Evolutionary conservation across 2,888 invertebrate genomes (phyloP).

Genomic region (Drosophila birchii): DNA sequence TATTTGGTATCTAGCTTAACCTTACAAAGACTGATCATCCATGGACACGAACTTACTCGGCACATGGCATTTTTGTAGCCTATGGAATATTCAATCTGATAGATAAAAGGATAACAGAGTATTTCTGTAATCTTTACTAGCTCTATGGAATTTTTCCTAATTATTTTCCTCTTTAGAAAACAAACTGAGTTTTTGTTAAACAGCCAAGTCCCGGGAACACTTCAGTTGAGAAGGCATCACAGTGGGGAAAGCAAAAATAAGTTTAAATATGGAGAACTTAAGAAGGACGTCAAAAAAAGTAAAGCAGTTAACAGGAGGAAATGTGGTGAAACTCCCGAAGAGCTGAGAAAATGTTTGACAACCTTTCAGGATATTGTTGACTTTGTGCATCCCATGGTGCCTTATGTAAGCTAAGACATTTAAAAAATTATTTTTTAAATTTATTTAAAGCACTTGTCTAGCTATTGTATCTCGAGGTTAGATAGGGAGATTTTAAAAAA

Average conservation of each 20-base stretch:
- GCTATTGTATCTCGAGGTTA: background rate
- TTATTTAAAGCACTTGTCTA: background rate
- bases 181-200: background rate
- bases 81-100: no score
- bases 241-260: no score
- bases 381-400: conserved; percentile 5
- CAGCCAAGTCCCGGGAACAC: background rate
- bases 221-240: background rate
- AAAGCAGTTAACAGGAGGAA: background rate
- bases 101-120: background rate
- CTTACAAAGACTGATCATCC: background rate
- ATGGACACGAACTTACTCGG: background rate
- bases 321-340: background rate
- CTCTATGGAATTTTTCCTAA: background rate
- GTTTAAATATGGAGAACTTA: background rate
- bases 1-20: background rate
- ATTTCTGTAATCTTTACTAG: background rate
- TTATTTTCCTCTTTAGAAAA: background rate
- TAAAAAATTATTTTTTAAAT: background rate
- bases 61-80: background rate
- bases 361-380: conserved; percentile 17
- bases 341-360: conserved; percentile 11
- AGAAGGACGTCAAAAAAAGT: background rate
- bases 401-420: conserved; percentile 8
- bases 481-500: background rate